Evolutionary conservation across 2,888 invertebrate genomes (phyloP).

Genomic region (Alcis repandata): DNA sequence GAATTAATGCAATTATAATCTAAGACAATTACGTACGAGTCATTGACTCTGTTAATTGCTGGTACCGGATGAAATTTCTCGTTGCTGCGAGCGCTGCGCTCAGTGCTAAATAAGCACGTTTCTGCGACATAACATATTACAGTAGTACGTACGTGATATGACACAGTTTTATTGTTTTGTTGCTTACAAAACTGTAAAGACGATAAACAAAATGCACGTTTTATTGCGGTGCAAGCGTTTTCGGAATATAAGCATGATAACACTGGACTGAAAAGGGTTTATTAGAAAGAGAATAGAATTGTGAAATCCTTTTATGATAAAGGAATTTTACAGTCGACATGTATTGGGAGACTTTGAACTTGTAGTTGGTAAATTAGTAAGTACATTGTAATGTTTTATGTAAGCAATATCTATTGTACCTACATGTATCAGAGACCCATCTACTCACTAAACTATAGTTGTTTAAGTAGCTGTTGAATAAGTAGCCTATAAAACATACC

Average conservation of each 20-base stretch:
- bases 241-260: conserved; percentile 2
- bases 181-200: conserved; percentile 10
- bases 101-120: conserved; percentile 1
- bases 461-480: conserved; percentile 10
- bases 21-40: conserved; percentile 26
- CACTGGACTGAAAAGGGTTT: background rate
- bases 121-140: background rate
- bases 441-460: conserved; percentile 8
- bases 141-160: conserved; percentile 5
- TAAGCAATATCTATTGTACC: conserved; percentile 8
- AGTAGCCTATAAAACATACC: conserved; percentile 17
- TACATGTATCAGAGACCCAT: background rate
- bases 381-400: background rate
- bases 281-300: background rate
- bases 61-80: conserved; percentile 19
- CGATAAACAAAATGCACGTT: conserved; percentile 19
- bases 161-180: conserved; percentile 17
- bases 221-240: conserved; percentile 10
- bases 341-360: background rate
- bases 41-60: conserved; percentile 29
- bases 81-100: conserved; percentile 5
- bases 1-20: conserved; percentile 33
- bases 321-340: too few species aligned
- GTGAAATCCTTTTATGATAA: background rate
- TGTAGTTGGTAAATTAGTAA: background rate